These are phyloP conservation scores for Myripristis murdjan DNA, from an alignment of 2,797 vertebrate genomes.

Conservation along the genomic window DNA sequence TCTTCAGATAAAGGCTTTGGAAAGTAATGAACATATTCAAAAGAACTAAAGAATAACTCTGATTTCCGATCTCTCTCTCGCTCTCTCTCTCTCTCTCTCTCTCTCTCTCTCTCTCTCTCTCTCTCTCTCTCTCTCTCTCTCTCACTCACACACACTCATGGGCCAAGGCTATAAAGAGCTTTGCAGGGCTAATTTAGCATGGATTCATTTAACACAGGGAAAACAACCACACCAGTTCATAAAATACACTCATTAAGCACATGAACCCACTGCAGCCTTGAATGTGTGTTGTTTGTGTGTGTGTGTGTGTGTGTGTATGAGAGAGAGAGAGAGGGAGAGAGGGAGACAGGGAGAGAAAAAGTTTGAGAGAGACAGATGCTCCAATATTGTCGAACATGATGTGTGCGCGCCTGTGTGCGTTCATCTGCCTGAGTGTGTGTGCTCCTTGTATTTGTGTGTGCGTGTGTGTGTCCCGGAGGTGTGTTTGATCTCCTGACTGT, in stretches of 20 bases:
- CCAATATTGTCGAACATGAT: constrained; percentile 1
- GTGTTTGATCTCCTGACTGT: constrained; percentile 78
- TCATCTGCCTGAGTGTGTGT: no score
- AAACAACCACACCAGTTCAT: constrained; percentile 44
- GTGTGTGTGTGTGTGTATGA: not conserved
- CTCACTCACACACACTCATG: constrained; percentile 16
- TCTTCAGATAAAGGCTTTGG: no score
- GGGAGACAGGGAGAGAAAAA: not conserved
- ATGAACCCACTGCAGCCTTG: constrained; percentile 23
- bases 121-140: no score
- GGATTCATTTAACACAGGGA: constrained; percentile 13
- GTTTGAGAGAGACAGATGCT: not conserved
- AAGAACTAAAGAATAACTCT: not conserved
- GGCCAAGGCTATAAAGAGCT: constrained; percentile 34
- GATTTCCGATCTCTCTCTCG: not conserved
- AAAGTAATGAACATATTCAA: no score
- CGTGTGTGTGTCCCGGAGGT: constrained; percentile 59
- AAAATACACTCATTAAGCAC: constrained; percentile 59
- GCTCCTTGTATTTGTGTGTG: constrained; percentile 8
- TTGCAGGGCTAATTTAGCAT: constrained; percentile 47
- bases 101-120: no score
- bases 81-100: no score
- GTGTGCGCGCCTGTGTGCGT: not conserved
- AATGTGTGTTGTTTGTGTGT: constrained; percentile 22
- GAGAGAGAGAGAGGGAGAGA: no score